These are phyloP conservation scores for Odontophorus gujanensis DNA, from an alignment of 2,113 vertebrate species.

Conservation along the genomic window DNA sequence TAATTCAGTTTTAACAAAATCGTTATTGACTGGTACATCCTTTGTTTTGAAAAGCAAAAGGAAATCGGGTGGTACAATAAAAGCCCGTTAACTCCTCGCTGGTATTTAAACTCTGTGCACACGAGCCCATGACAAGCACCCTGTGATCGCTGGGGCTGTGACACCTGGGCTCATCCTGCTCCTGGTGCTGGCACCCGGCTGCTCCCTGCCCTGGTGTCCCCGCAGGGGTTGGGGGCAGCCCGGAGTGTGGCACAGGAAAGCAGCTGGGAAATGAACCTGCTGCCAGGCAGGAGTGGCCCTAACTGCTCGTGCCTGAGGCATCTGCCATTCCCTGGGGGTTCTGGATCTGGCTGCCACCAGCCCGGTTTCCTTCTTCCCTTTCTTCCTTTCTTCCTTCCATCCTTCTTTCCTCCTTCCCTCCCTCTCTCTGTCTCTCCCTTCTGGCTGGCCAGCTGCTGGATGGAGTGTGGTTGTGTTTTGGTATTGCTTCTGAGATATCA, in stretches of 20 bases:
- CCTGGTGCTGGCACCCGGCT: background rate
- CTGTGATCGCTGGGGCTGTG: conserved; percentile 45
- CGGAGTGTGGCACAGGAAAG: rapidly evolving
- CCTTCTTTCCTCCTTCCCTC: background rate
- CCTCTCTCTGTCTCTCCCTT: background rate
- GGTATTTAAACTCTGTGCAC: conserved; percentile 29
- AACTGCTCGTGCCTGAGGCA: background rate
- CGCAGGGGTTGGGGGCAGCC: background rate
- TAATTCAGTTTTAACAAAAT: conserved; percentile 80
- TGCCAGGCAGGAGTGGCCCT: background rate
- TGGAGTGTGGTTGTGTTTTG: background rate
- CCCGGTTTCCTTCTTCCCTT: background rate
- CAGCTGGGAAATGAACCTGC: background rate
- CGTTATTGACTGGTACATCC: conserved; percentile 71
- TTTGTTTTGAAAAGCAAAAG: conserved; percentile 62
- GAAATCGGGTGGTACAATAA: background rate
- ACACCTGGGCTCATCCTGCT: conserved; percentile 39
- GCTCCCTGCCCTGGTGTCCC: background rate
- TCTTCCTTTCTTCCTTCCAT: background rate
- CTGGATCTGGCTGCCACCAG: background rate
- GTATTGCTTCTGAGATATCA: background rate
- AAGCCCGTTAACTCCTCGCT: conserved; percentile 8
- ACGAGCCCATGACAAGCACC: conserved; percentile 10
- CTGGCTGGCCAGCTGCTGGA: background rate
- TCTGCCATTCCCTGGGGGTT: background rate